A percentile compares a stretch with the other conserved stretches of the same genome.
Conservation (phyloP, 2,113 vertebrate species). For the Pluvianellus socialis region DNA sequence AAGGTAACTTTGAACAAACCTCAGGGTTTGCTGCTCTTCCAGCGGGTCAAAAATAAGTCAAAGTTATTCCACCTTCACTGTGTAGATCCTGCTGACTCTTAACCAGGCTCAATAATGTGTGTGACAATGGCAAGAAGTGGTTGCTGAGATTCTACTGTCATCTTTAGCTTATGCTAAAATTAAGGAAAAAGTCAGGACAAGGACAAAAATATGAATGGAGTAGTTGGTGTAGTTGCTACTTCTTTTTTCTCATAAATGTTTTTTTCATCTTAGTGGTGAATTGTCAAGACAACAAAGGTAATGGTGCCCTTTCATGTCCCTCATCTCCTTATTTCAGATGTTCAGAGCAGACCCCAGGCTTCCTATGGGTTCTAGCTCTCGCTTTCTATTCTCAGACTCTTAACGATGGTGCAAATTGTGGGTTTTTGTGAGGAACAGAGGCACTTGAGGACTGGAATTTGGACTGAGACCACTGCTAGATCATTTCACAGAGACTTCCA, state of each 20-base stretch:
- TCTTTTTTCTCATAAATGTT: not conserved
- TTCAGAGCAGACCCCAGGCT: not conserved
- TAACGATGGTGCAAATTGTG: not conserved
- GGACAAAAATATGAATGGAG: not conserved
- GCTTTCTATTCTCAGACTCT: not conserved
- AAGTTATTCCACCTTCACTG: not conserved
- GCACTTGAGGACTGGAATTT: not conserved
- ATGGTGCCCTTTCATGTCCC: not conserved
- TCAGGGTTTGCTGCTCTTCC: not conserved
- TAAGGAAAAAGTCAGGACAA: not conserved
- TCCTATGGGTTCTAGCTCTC: not conserved
- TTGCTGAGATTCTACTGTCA: not conserved
- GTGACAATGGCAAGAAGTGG: not conserved
- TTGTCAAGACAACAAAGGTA: not conserved
- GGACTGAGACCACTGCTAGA: not conserved
- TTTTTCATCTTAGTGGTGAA: not conserved
- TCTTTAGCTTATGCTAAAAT: not conserved
- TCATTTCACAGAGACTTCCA: constrained; percentile 12
- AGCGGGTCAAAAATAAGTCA: not conserved
- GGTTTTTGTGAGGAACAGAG: not conserved
- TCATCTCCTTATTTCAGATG: not conserved
- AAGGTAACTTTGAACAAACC: not conserved
- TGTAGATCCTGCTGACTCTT: not conserved
- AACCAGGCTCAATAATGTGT: not conserved
- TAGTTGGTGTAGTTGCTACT: not conserved